Evolutionary conservation across 2,797 vertebrate genomes (phyloP).

Genomic region (Urosaurus nigricauda): DNA sequence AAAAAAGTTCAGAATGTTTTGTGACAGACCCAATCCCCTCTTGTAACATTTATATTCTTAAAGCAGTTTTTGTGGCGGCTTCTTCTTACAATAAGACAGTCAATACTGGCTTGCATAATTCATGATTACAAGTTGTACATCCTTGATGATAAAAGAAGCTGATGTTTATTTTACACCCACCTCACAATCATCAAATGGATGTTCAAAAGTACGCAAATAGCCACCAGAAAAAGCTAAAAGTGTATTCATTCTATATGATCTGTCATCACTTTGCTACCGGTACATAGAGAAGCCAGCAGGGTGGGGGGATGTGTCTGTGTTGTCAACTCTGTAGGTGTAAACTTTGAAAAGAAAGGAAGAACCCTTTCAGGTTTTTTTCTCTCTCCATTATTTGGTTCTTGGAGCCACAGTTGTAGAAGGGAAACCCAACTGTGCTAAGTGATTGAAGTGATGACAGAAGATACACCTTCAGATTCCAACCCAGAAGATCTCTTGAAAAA

Average conservation of each 20-base stretch:
- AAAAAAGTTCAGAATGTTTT: background rate
- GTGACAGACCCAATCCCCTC: background rate
- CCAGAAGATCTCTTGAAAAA: background rate
- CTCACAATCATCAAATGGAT: constrained; percentile 50
- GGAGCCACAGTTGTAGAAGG: background rate
- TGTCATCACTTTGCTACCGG: background rate
- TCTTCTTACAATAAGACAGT: constrained; percentile 62
- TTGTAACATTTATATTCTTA: constrained; percentile 33
- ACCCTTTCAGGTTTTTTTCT: background rate
- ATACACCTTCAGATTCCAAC: background rate
- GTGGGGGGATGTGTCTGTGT: background rate
- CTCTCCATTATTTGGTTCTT: background rate
- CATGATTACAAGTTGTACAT: constrained; percentile 78
- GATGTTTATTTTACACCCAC: constrained; percentile 74
- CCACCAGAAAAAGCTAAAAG: constrained; percentile 44
- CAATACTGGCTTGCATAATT: constrained; percentile 82
- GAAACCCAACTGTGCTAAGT: background rate
- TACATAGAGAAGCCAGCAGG: background rate
- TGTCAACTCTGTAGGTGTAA: background rate
- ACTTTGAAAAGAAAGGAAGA: background rate
- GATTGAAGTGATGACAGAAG: background rate
- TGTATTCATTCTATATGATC: background rate
- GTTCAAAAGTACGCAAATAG: constrained; percentile 38
- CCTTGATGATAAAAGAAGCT: constrained; percentile 76
- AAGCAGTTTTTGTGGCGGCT: constrained; percentile 62